Evolutionary conservation across 2,888 invertebrate genomes (phyloP).

Genomic region (Thymelicus sylvestris): DNA sequence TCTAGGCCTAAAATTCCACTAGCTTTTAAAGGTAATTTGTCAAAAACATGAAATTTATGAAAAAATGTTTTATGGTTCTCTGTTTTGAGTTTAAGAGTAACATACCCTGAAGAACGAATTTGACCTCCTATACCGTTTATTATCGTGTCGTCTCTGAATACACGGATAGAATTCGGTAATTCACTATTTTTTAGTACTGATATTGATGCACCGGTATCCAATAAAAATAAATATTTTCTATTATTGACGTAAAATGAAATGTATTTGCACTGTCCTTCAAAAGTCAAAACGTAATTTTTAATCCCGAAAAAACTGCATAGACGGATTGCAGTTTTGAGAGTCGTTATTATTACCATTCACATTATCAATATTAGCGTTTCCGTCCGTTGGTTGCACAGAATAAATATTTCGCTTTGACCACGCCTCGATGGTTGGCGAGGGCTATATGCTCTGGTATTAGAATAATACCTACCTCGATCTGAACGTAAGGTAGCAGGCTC

Average conservation of each 20-base stretch:
- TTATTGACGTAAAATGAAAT: constrained; percentile 12
- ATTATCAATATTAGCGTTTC: background rate
- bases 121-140: constrained; percentile 27
- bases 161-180: background rate
- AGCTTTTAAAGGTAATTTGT: constrained; percentile 10
- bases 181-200: constrained; percentile 5
- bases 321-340: background rate
- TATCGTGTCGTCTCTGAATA: constrained; percentile 8
- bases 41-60: constrained; percentile 23
- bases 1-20: constrained; percentile 23
- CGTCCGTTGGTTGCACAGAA: background rate
- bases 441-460: constrained; percentile 2
- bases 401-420: constrained; percentile 3
- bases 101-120: constrained; percentile 16
- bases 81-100: background rate
- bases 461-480: constrained; percentile 9
- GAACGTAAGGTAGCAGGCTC: constrained; percentile 5
- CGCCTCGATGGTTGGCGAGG: background rate
- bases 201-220: constrained; percentile 17
- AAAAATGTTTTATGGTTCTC: constrained; percentile 1
- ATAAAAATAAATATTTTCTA: constrained; percentile 12
- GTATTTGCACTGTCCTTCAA: constrained; percentile 4
- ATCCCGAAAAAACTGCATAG: constrained; percentile 15
- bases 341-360: background rate
- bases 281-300: constrained; percentile 14